These are phyloP conservation scores for Gasterosteus aculeatus DNA, from an alignment of 2,113 vertebrate species.

Conservation along the genomic window DNA sequence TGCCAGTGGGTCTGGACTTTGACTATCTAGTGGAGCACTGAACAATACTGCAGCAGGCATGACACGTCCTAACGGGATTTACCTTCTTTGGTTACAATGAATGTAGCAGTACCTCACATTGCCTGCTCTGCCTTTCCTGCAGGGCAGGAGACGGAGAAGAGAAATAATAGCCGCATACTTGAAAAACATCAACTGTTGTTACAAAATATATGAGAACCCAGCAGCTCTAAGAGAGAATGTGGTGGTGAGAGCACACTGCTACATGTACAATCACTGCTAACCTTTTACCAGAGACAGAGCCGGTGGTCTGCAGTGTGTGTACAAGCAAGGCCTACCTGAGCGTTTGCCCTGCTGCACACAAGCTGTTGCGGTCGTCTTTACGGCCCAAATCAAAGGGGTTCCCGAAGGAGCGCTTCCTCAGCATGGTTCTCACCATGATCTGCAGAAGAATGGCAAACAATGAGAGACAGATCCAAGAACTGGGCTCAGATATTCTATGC, in stretches of 20 bases:
- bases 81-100: constrained; percentile 87
- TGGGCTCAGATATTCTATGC: background rate
- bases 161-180: constrained; percentile 48
- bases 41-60: constrained; percentile 39
- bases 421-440: constrained; percentile 98
- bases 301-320: background rate
- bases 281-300: background rate
- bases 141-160: constrained; percentile 75
- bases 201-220: background rate
- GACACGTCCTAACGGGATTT: constrained; percentile 65
- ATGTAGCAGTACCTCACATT: constrained; percentile 83
- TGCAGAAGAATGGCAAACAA: constrained; percentile 54
- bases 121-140: constrained; percentile 86
- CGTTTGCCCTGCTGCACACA: constrained; percentile 82
- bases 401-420: constrained; percentile 96
- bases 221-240: background rate
- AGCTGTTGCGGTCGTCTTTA: constrained; percentile 85
- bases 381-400: constrained; percentile 94
- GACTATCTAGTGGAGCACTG: constrained; percentile 7
- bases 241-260: background rate
- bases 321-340: constrained; percentile 84
- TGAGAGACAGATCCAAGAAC: background rate
- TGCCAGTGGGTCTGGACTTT: constrained; percentile 31
- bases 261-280: background rate
- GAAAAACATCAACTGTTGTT: constrained; percentile 1